Base-by-base conservation (phyloP, 2,888 invertebrate genomes). In the Microctonus brassicae region DNA sequence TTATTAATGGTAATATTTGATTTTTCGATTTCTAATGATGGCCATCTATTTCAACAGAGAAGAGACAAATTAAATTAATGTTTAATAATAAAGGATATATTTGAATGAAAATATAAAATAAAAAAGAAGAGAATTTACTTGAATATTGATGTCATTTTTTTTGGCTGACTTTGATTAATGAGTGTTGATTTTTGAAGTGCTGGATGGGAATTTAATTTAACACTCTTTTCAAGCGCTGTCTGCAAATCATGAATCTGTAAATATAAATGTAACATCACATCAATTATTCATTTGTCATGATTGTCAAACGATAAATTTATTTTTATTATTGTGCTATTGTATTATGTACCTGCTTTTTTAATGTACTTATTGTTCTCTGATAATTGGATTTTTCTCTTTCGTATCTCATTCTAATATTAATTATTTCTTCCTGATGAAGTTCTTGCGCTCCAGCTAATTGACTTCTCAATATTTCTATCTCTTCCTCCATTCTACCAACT, bases 401-500 rank as follows among this genome's bases (percentile, higher is more conserved):
- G n/a, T 79, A 75, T 60, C 42, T 57, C 4, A 75, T 70, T 17
- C 72, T 76, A 24, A 78, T 24, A 22, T 62, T 39, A 10, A 69
- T 60, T 1, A 80, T 34, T 13, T 77, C 68, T 7, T 77, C 75
- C 0, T 20, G 60, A 33, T 79, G 69, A 6, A 69, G 70, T 13
- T 76, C 68, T 17, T 72, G 68, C 11, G 75, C 69, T 7, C 73
- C 52, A 9, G n/a, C 17, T 7, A 80, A 22, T 52, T 76, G 64
- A 2, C 64, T n/a, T 17, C 63, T 75, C 17, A 79, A 22, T n/a
- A 68, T 65, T 11, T 73, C 67, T 2, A 78, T 2, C 22, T 81
- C 74, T 0, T 73, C 75, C 20, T 79, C 72, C 42, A 81, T 67
- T 29, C 29, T 69, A 2, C 17, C 47, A 24, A 77, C 82, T 82